Evolutionary conservation across 2,113 vertebrate species (phyloP), one percentile per base, ranked within the genome.

Genomic region (Sitta europaea): DNA sequence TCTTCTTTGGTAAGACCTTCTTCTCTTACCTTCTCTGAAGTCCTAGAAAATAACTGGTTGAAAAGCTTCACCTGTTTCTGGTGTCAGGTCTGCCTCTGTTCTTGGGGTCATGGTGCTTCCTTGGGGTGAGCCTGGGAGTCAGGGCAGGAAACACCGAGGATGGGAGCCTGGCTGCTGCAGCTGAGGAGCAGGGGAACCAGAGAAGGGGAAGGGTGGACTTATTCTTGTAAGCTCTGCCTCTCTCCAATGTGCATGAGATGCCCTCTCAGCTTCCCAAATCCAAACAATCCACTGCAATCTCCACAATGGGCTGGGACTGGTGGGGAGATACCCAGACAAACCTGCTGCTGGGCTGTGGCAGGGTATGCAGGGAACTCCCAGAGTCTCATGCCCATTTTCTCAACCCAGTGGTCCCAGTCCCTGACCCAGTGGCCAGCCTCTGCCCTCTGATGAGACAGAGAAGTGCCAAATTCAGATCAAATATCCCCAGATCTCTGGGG

Each of bases 371-470:
- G 42, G 48, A 21, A 8, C 6, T 14, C 31, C 20, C 28, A 15
- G 48, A 65, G 4, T 14, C 43, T 65, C 38, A 12, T 33, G 25
- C 17, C 14, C 59, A 17, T 38, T 81, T 36, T 43, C 29, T 50
- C 63, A 71, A 33, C 6, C 13, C 12, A 0, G 11, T 73, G 18
- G 54, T 43, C 62, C 23, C 50, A 5, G 40, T 42, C 20, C 23
- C 25, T 53, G 63, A 43, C 70, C 90, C 47, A 3, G 12, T 75
- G 65, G 75, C 81, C 88, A 86, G 54, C 35, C 79, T 73, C 82
- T 91, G 89, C 85, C 75, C 90, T 95, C 92, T 92, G 79, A 25
- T 75, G 65, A 54, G 85, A 75, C 38, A 53, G 1, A 53, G 87
- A 88, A 92, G 19, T 86, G 58, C 58, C 88, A 58, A 80, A 70